These are phyloP conservation scores for Nephila pilipes DNA, from an alignment of 1,140 invertebrate genomes.

Conservation along the genomic window DNA sequence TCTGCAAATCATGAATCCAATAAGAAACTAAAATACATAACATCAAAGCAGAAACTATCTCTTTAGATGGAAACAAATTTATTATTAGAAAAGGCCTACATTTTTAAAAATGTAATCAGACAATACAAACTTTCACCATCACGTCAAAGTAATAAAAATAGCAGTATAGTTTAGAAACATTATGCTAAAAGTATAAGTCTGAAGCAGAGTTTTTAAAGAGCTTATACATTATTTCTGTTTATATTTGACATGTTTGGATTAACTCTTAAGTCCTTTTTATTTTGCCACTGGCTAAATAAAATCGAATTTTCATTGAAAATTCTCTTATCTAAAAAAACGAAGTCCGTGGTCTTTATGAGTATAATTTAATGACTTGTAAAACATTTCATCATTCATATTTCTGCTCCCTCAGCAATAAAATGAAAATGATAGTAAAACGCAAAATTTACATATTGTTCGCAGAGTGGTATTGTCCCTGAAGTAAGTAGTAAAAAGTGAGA, in stretches of 20 bases:
- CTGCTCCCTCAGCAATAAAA: background rate
- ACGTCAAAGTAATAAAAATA: background rate
- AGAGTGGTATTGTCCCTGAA: background rate
- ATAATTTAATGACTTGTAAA: conserved; percentile 26
- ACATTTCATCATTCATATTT: background rate
- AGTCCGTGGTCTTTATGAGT: conserved; percentile 9
- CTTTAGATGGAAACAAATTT: no score
- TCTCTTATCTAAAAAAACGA: background rate
- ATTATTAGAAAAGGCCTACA: no score
- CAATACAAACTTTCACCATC: background rate
- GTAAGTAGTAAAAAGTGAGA: background rate
- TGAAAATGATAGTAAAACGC: background rate
- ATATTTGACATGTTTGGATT: background rate
- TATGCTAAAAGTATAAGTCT: background rate
- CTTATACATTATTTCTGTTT: background rate
- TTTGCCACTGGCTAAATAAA: background rate
- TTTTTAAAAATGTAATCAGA: no score
- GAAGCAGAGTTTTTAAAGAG: background rate
- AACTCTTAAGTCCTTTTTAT: background rate
- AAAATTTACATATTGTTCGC: conserved; percentile 19
- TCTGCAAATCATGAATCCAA: no score
- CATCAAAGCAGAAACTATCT: no score
- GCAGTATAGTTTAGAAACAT: background rate
- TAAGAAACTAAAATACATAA: no score
- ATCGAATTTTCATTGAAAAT: background rate